Evolutionary conservation across 2,113 vertebrate species (phyloP).

Genomic region (Cettia cetti): DNA sequence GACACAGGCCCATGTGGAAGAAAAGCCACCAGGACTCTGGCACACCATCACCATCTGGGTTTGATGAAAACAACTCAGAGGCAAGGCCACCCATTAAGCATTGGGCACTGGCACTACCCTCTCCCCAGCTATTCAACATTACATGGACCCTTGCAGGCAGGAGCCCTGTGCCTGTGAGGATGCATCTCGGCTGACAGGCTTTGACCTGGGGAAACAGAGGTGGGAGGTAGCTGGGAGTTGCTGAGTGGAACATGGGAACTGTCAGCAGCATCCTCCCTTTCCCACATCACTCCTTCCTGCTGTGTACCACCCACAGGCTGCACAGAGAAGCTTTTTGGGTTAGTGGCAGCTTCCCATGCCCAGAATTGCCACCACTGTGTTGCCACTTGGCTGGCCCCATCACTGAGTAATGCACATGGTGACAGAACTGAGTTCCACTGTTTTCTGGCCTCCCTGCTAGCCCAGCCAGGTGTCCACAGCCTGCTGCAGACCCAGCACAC

Average conservation of each 20-base stretch:
- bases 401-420: fast-evolving
- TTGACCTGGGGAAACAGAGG: background rate
- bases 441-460: background rate
- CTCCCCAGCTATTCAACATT: background rate
- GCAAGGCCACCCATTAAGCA: background rate
- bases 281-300: background rate
- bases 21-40: background rate
- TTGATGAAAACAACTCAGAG: background rate
- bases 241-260: background rate
- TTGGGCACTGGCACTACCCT: fast-evolving
- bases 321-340: background rate
- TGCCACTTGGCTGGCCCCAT: background rate
- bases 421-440: fast-evolving
- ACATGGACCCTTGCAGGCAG: fast-evolving
- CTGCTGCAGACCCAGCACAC: background rate
- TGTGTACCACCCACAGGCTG: slow-evolving; percentile 1
- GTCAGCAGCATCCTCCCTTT: background rate
- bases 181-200: background rate
- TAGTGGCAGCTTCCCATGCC: background rate
- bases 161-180: fast-evolving
- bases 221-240: background rate
- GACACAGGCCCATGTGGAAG: background rate
- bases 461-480: background rate
- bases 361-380: background rate
- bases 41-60: background rate